phyloP scores from a whole-genome alignment of 2,113 vertebrate species.

The Triplophysa dalaica region DNA sequence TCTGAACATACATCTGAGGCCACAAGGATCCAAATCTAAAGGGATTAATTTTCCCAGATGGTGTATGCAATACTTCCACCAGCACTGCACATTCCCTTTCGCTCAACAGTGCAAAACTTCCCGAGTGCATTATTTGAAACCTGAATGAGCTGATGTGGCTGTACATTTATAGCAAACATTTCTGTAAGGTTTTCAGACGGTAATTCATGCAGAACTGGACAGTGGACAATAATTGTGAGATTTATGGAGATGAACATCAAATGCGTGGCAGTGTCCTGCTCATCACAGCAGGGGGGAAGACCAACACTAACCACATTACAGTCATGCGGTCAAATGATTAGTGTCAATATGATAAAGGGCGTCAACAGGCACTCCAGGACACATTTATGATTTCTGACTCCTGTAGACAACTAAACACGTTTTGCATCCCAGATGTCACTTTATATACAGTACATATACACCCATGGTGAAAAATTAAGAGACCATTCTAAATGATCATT shows the following conservation, averaged over 20 bases:
- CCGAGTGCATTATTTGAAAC: constrained; percentile 8
- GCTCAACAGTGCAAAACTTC: constrained; percentile 3
- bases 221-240: not conserved
- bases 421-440: too few relatives aligned
- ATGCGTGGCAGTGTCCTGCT: not conserved
- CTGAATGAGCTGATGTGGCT: not conserved
- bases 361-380: not conserved
- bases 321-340: not conserved
- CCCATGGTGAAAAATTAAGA: too few relatives aligned
- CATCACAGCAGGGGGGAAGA: not conserved
- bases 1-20: constrained; percentile 10
- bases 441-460: too few relatives aligned
- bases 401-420: not conserved
- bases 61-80: constrained; percentile 12
- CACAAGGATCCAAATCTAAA: constrained; percentile 31
- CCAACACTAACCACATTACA: not conserved
- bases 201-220: not conserved
- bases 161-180: not conserved
- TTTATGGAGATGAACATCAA: not conserved
- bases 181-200: not conserved
- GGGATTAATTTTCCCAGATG: constrained; percentile 28
- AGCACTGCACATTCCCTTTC: constrained; percentile 3
- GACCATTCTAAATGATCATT: too few relatives aligned
- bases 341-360: constrained; percentile 12
- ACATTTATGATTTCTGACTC: not conserved